Base-by-base conservation (phyloP, 2,113 vertebrate species). In the Struthio camelus region DNA sequence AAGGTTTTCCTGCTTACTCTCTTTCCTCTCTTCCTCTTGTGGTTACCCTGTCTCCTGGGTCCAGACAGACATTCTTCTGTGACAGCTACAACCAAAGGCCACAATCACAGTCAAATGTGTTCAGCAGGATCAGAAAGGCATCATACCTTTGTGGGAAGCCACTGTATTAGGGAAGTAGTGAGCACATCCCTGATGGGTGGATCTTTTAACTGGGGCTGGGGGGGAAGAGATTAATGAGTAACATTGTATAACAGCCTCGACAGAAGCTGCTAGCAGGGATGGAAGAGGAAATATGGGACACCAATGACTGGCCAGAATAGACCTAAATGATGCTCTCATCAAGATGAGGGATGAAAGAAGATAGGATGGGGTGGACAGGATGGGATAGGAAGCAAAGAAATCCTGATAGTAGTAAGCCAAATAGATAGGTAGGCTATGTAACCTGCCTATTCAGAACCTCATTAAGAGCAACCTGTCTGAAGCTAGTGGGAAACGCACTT, bases 151-250 rank as follows among this genome's bases (percentile, higher is more conserved):
- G 36, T 48, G 50, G 58, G 24, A 78, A 7, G 17, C 9, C 53
- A 38, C 14, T 53, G 53, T 3, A 28, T 34, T 40, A 38, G 24
- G 20, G 30, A 87, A 71, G 36, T 34, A 79, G 44, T 6, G 46
- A 48, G 46, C 46, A 69, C 14, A 84, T 42, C 3, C 8, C 0
- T 0, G 17, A 28, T 6, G 1, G 17, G 51, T 0, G 8, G 23
- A 38, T 48, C 40, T 44, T 80, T 51, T 20, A 84, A 24, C 19
- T 9, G 17, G 84, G 25, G 9, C 27, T 22, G 24, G 9, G 38
- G 12, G 77, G 54, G 53, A 84, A 84, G 27, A n/a, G 11, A 6
- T 0, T 59, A n/a, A 62, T 8, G 1, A 1, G 1, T 7, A 88
- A 25, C 30, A 32, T 16, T n/a, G 22, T 0, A 0, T 28, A 78